phyloP scores from a whole-genome alignment of 2,888 invertebrate genomes.

The Lomographa bimaculata region DNA sequence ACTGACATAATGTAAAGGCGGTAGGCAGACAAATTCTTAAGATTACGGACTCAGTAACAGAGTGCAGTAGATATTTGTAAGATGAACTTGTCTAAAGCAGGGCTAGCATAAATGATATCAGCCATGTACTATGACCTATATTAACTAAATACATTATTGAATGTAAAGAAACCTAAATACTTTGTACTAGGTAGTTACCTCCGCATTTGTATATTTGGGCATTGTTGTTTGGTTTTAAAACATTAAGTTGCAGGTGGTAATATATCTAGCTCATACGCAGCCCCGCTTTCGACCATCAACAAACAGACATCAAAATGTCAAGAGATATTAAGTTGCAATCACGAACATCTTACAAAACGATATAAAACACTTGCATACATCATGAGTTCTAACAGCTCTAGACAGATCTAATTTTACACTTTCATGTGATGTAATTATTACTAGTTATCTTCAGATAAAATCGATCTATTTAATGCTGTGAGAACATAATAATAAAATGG shows the following conservation, averaged over 20 bases:
- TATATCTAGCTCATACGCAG: too few species aligned
- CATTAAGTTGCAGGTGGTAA: too few species aligned
- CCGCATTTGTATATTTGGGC: too few species aligned
- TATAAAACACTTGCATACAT: constrained; percentile 26
- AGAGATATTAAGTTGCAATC: constrained; percentile 7
- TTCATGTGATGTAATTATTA: constrained; percentile 35
- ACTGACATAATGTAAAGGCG: constrained; percentile 82
- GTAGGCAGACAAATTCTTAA: constrained; percentile 81
- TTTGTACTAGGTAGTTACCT: too few species aligned
- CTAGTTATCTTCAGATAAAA: constrained; percentile 28
- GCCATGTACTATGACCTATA: too few species aligned
- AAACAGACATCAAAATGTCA: constrained; percentile 8
- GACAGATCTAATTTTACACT: constrained; percentile 39
- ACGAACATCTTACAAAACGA: constrained; percentile 26
- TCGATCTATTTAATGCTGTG: constrained; percentile 55
- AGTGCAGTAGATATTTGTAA: constrained; percentile 42
- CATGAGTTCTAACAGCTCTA: constrained; percentile 36
- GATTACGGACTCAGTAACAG: constrained; percentile 78
- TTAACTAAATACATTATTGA: too few species aligned
- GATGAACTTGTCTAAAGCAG: constrained; percentile 17
- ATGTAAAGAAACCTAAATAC: too few species aligned
- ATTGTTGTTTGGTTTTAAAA: too few species aligned
- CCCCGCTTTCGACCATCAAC: constrained; percentile 19
- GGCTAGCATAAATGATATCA: constrained; percentile 20
- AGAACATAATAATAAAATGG: constrained; percentile 33